A percentile compares a stretch with the other conserved stretches of the same genome.
These are phyloP conservation scores for Cylloceria caligata DNA, from an alignment of 2,888 invertebrate genomes.

Conservation along the genomic window DNA sequence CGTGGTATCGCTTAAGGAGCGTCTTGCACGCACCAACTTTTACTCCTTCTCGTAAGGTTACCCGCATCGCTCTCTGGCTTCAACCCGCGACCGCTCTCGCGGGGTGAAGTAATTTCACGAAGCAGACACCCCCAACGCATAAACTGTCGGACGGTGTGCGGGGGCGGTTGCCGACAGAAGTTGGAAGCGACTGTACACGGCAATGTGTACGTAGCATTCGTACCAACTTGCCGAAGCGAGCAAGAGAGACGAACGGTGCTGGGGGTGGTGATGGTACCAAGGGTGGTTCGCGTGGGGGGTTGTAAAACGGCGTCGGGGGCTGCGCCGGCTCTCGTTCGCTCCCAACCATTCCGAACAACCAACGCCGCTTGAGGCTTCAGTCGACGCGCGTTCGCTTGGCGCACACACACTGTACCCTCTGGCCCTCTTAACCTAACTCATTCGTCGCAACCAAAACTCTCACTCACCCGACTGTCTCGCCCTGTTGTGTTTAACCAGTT, in stretches of 20 bases:
- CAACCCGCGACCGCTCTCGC: background rate
- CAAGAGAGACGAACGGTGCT: slow-evolving; percentile 10
- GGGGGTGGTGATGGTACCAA: slow-evolving; percentile 44
- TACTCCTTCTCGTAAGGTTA: slow-evolving; percentile 18
- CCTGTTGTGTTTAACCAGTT: slow-evolving; percentile 5
- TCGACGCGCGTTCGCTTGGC: slow-evolving; percentile 59
- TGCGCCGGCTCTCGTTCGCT: slow-evolving; percentile 48
- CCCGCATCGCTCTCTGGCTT: background rate
- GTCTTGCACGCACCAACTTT: slow-evolving; percentile 45
- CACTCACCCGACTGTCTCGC: background rate
- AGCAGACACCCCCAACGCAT: slow-evolving; percentile 77
- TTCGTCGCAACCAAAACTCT: background rate
- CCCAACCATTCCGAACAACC: slow-evolving; percentile 30
- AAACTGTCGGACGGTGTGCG: slow-evolving; percentile 8
- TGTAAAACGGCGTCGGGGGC: slow-evolving; percentile 48
- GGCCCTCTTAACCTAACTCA: slow-evolving; percentile 2
- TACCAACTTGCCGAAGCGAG: background rate
- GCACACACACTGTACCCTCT: slow-evolving; percentile 9
- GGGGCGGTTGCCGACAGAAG: slow-evolving; percentile 49
- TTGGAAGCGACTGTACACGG: background rate
- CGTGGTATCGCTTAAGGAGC: slow-evolving; percentile 4
- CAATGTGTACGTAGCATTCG: background rate
- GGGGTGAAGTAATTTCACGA: slow-evolving; percentile 76
- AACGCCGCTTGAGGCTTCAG: slow-evolving; percentile 50
- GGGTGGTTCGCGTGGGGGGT: slow-evolving; percentile 33